These are phyloP conservation scores for Passer montanus DNA, from an alignment of 2,113 vertebrate species.

Conservation along the genomic window DNA sequence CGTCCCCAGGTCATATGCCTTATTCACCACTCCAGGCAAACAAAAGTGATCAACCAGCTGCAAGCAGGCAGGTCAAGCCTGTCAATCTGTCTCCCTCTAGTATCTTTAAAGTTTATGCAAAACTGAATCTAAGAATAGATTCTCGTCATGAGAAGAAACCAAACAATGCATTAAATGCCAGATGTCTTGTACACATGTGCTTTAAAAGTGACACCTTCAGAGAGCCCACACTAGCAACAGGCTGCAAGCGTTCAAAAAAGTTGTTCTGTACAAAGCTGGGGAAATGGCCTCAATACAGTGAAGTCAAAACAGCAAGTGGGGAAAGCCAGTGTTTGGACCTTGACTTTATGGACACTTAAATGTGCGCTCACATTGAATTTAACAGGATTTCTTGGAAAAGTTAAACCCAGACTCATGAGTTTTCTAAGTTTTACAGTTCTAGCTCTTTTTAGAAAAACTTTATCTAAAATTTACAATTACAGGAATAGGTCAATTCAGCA, in stretches of 20 bases:
- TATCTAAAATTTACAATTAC: neutral
- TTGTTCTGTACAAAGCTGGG: neutral
- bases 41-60: neutral
- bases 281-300: neutral
- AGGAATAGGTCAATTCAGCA: neutral
- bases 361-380: neutral
- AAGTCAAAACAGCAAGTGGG: neutral
- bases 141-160: fast-evolving
- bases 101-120: neutral
- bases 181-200: neutral
- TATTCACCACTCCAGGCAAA: neutral
- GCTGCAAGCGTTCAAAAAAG: neutral
- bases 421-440: neutral
- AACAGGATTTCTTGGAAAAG: neutral
- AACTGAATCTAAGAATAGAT: neutral
- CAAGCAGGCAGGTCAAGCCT: neutral
- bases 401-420: neutral
- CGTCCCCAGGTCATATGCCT: neutral
- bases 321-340: neutral
- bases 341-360: neutral
- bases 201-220: neutral
- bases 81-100: neutral
- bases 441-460: neutral
- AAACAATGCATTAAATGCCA: neutral
- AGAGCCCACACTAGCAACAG: neutral